Conservation (phyloP, 2,113 vertebrate species). For the Eurystomus gularis region DNA sequence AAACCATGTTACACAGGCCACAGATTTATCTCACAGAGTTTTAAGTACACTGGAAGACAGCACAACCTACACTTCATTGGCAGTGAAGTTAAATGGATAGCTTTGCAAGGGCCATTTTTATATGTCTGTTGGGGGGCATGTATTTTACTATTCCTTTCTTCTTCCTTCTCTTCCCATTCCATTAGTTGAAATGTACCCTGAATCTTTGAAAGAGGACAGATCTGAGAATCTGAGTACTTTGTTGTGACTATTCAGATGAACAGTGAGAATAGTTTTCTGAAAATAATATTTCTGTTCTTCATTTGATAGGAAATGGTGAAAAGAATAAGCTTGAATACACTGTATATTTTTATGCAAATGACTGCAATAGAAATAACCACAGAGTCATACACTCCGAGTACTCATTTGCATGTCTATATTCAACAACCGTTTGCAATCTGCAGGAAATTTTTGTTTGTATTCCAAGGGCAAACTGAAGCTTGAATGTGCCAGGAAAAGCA, state of each 20-base stretch:
- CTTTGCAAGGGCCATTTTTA: neutral
- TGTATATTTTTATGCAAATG: neutral
- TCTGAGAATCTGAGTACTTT: neutral
- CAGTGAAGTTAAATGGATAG: neutral
- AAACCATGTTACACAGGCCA: neutral
- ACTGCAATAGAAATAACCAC: slow-evolving; percentile 5
- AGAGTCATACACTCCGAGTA: neutral
- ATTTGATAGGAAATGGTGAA: neutral
- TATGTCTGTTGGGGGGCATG: neutral
- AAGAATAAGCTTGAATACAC: neutral
- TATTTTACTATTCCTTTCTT: neutral
- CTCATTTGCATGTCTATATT: slow-evolving; percentile 27
- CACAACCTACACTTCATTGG: neutral
- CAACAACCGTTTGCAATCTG: slow-evolving; percentile 8
- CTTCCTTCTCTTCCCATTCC: neutral
- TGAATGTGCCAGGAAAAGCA: neutral
- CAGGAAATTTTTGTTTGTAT: slow-evolving; percentile 6
- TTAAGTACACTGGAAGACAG: neutral
- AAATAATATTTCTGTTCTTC: neutral
- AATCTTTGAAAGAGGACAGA: neutral
- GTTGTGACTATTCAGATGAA: neutral
- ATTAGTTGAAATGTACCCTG: neutral
- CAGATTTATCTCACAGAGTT: neutral
- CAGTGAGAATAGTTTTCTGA: neutral
- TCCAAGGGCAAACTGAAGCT: neutral